Evolutionary conservation across 2,113 vertebrate species (phyloP).

Genomic region (Aptenodytes patagonicus): DNA sequence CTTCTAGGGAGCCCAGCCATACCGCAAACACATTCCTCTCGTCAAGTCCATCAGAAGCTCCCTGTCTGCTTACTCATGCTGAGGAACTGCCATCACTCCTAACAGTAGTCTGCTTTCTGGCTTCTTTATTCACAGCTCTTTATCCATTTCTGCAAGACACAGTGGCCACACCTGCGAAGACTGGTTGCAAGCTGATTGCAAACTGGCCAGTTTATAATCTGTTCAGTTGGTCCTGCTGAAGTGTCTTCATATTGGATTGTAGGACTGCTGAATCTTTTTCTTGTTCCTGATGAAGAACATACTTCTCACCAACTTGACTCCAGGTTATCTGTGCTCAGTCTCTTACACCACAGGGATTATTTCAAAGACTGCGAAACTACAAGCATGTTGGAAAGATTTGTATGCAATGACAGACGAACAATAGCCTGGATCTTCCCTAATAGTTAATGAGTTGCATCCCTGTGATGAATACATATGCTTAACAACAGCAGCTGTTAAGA

Average conservation of each 20-base stretch:
- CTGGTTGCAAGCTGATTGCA: neutral
- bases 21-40: neutral
- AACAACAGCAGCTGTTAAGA: neutral
- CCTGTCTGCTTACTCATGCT: neutral
- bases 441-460: neutral
- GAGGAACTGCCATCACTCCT: neutral
- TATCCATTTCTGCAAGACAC: neutral
- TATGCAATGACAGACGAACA: neutral
- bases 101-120: neutral
- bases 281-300: neutral
- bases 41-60: neutral
- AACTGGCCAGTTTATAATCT: neutral
- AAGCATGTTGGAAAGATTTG: neutral
- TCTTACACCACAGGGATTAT: neutral
- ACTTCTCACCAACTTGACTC: neutral
- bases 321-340: neutral
- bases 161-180: neutral
- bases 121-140: neutral
- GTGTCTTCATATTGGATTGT: neutral
- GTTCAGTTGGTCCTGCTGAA: neutral
- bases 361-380: neutral
- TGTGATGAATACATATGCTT: neutral
- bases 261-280: neutral
- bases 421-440: neutral
- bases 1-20: neutral